Conservation (phyloP, 2,113 vertebrate genomes). For the Probosciger aterrimus region DNA sequence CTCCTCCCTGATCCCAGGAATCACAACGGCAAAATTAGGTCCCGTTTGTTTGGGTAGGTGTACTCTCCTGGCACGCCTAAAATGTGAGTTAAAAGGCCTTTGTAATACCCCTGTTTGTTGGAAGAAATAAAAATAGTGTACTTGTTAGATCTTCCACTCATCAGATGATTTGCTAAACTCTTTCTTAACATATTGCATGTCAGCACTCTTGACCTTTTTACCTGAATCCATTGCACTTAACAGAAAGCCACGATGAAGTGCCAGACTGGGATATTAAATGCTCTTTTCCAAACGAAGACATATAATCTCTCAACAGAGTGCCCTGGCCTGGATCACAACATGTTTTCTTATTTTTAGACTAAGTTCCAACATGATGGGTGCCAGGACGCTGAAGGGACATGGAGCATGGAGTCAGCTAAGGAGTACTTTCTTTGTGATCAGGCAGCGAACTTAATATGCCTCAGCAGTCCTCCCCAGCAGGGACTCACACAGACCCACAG, state of each 20-base stretch:
- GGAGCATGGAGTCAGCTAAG: neutral
- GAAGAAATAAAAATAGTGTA: neutral
- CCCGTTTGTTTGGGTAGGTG: neutral
- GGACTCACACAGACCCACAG: too few species aligned
- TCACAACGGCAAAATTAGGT: neutral
- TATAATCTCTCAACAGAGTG: neutral
- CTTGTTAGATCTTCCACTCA: neutral
- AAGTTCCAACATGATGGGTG: neutral
- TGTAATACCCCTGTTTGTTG: neutral
- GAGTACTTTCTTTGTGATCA: neutral
- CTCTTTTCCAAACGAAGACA: neutral
- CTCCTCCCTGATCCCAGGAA: neutral
- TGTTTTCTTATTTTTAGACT: neutral
- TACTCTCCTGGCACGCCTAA: neutral
- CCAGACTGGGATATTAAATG: neutral
- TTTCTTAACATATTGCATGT: neutral
- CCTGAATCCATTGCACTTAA: neutral
- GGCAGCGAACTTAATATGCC: neutral
- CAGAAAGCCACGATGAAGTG: neutral
- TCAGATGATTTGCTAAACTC: neutral
- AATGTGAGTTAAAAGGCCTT: neutral
- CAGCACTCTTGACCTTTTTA: neutral
- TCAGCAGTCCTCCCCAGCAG: too few species aligned
- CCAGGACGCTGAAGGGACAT: neutral
- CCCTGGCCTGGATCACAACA: neutral